Base-by-base conservation (phyloP, 2,888 invertebrate species). In the Thumatha senex region DNA sequence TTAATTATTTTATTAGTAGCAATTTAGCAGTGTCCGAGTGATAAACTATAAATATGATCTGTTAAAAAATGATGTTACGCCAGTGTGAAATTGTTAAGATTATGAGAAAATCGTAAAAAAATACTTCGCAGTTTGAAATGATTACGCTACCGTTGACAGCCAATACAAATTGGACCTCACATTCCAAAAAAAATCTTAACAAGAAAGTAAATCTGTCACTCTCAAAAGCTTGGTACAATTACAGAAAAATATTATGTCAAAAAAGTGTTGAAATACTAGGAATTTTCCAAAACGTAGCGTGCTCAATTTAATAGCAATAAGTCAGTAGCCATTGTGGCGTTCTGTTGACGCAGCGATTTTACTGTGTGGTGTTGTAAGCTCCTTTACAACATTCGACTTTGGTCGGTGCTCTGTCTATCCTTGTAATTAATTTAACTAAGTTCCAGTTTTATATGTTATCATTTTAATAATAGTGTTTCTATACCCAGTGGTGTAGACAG, bases 241-340 rank as follows among this genome's bases (percentile, higher is more conserved):
- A 59, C 53, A 2, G 18, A 24, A 24, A 24, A 24, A 24, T 24
- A 24, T 24, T 24, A 5, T 24, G 56, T 55, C 53, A 56, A 53
- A 64, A n/a, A 59, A 61, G 51, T 58, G 60, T 55, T 56, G 48
- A 63, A 58, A 58, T 38, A 53, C 59, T 54, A 60, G 59, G 66
- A 71, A 63, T 67, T 70, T 61, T 57, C 67, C 67, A 76, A 78
- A 77, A 78, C 67, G 61, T 74, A 62, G 61, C 65, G 54, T 67
- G 72, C 74, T 77, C 80, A 82, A 81, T 82, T 81, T 81, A 78
- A 82, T 77, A 76, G 78, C 82, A 82, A 81, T 82, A 82, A 82
- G 82, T 79, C 76, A 70, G 70, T 59, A 57, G 66, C 63, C 54
- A 63, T 61, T 60, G 53, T 61, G 58, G 14, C 54, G 61, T 63